Percentiles rank a stretch among this genome's conserved stretches.
Conservation (phyloP, 2,797 vertebrate genomes). For the Brachyrhaphis roseni region DNA sequence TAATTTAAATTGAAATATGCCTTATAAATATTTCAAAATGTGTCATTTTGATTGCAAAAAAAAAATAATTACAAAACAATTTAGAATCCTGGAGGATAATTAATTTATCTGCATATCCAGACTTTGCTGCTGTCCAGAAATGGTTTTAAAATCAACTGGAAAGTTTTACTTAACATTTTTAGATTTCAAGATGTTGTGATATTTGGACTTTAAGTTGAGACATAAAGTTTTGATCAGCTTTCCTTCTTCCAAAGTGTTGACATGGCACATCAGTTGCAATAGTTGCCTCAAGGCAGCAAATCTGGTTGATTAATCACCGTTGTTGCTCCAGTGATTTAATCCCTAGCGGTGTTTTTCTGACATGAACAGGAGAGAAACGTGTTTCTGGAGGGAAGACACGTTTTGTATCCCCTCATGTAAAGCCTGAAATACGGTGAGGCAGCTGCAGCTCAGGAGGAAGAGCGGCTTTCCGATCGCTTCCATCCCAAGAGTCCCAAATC, state of each 20-base stretch:
- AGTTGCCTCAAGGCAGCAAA: constrained; percentile 47
- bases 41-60: no score
- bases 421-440: constrained; percentile 15
- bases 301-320: constrained; percentile 55
- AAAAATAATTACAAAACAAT: no score
- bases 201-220: background rate
- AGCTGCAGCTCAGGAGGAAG: constrained; percentile 9
- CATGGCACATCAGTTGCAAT: constrained; percentile 22
- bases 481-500: background rate
- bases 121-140: no score
- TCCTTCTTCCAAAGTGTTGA: constrained; percentile 5
- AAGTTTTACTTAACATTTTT: no score
- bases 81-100: no score
- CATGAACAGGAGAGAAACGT: constrained; percentile 49
- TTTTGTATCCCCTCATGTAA: constrained; percentile 22
- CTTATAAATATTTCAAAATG: no score
- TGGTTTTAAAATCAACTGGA: background rate
- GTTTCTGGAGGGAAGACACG: constrained; percentile 56
- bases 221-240: constrained; percentile 12
- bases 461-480: background rate
- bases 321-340: constrained; percentile 57
- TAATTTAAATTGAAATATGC: no score
- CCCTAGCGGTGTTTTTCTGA: constrained; percentile 59
- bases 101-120: background rate
- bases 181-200: background rate